Evolutionary conservation across 2,797 vertebrate species (phyloP).

Genomic region (Lindbergichthys nudifrons): DNA sequence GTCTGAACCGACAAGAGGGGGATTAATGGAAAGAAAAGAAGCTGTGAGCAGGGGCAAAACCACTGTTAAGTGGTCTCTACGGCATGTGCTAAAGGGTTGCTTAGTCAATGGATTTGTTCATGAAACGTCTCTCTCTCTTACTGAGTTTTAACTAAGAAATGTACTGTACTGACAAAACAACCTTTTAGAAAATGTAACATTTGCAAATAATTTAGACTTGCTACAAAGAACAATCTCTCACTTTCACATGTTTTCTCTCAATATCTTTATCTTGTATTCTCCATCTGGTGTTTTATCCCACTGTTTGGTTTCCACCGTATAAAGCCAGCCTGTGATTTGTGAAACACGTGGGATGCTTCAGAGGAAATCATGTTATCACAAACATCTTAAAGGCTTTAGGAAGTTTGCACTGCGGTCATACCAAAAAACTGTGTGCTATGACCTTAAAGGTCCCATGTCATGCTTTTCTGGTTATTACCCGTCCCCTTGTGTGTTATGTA

Average conservation of each 20-base stretch:
- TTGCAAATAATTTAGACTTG: conserved; percentile 32
- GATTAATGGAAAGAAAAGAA: conserved; percentile 48
- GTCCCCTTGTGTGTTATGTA: no score
- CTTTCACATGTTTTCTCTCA: not conserved
- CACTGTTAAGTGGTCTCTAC: conserved; percentile 17
- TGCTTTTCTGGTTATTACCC: no score
- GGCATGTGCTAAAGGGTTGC: conserved; percentile 22
- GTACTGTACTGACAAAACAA: conserved; percentile 1
- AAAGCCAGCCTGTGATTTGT: conserved; percentile 12
- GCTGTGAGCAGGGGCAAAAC: conserved; percentile 43
- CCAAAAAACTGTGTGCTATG: no score
- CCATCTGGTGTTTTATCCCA: not conserved
- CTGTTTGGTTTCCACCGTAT: conserved; percentile 8
- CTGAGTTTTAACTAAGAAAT: conserved; percentile 28
- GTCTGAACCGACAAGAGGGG: conserved; percentile 33
- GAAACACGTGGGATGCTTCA: conserved; percentile 16
- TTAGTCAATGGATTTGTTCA: conserved; percentile 19
- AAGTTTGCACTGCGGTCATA: not conserved
- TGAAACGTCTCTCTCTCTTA: conserved; percentile 12
- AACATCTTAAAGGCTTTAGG: not conserved
- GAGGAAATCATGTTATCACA: conserved; percentile 17
- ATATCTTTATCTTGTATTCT: conserved; percentile 4
- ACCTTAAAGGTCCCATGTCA: no score
- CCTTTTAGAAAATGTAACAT: conserved; percentile 28
- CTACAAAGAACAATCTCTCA: not conserved